Percentiles rank a stretch among this genome's conserved stretches.
phyloP scores from a whole-genome alignment of 2,888 invertebrate genomes.

The Lissonota sp. region DNA sequence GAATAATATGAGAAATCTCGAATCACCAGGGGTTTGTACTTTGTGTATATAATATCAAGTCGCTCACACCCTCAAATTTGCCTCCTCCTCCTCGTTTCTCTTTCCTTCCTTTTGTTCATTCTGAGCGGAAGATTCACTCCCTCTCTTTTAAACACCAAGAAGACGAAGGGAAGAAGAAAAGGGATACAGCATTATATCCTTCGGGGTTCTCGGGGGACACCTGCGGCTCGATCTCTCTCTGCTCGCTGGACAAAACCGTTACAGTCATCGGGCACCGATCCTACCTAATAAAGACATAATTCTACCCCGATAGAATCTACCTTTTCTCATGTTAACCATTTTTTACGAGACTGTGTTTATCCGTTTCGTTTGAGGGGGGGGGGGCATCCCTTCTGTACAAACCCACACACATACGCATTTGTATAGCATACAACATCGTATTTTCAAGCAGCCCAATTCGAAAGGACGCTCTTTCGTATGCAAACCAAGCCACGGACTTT shows the following conservation, averaged over 20 bases:
- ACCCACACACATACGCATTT: background rate
- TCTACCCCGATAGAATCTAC: slow-evolving; percentile 78
- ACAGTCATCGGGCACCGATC: slow-evolving; percentile 76
- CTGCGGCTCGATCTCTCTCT: slow-evolving; percentile 68
- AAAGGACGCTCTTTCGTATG: slow-evolving; percentile 33
- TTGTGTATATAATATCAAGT: slow-evolving; percentile 41
- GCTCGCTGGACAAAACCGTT: slow-evolving; percentile 72
- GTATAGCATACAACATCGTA: background rate
- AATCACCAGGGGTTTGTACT: slow-evolving; percentile 17
- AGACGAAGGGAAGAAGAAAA: background rate
- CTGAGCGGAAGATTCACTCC: slow-evolving; percentile 33
- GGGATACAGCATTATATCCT: slow-evolving; percentile 39
- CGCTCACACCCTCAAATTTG: slow-evolving; percentile 45
- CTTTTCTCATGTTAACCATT: slow-evolving; percentile 70
- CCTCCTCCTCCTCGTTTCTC: slow-evolving; percentile 36
- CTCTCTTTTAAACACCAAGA: slow-evolving; percentile 2
- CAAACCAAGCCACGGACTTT: slow-evolving; percentile 35
- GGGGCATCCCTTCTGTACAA: slow-evolving; percentile 28
- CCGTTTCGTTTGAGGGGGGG: slow-evolving; percentile 18
- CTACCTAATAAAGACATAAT: slow-evolving; percentile 81
- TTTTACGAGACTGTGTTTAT: slow-evolving; percentile 70
- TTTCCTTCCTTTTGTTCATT: slow-evolving; percentile 49
- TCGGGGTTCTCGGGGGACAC: slow-evolving; percentile 68
- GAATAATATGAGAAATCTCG: slow-evolving; percentile 67
- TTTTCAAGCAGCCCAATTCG: slow-evolving; percentile 1